A percentile compares a stretch with the other conserved stretches of the same genome.
These are phyloP conservation scores for Montifringilla adamsi DNA, from an alignment of 2,113 vertebrate species.

Conservation along the genomic window DNA sequence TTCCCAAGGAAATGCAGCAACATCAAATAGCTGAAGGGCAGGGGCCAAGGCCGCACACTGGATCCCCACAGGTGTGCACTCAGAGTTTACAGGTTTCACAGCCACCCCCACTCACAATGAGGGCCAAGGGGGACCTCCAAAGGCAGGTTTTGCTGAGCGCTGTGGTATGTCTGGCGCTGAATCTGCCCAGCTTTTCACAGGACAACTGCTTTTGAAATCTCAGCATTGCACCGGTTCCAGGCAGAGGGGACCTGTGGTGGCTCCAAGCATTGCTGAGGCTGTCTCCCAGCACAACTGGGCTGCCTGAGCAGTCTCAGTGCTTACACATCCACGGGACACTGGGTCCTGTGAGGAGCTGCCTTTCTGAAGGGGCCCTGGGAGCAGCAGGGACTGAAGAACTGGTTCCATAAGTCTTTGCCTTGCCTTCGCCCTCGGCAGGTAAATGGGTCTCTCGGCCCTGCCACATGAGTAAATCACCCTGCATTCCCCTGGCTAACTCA, in stretches of 20 bases:
- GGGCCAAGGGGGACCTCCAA: background rate
- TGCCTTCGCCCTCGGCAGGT: background rate
- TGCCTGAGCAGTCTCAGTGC: background rate
- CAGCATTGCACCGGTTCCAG: background rate
- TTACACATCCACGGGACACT: background rate
- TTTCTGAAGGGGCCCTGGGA: accelerated
- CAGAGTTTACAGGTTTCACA: background rate
- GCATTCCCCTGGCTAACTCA: background rate
- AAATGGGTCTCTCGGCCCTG: background rate
- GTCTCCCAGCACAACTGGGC: accelerated
- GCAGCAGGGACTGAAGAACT: background rate
- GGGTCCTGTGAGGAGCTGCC: background rate
- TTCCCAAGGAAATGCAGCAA: background rate
- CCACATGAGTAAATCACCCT: background rate
- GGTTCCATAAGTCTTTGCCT: background rate
- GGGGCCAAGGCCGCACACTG: background rate
- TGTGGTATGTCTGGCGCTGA: background rate
- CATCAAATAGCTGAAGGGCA: background rate
- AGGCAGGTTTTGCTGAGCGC: background rate
- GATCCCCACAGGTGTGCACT: background rate
- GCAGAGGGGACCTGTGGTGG: background rate
- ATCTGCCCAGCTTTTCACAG: background rate
- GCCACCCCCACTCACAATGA: background rate
- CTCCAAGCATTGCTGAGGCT: background rate
- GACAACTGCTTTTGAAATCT: background rate